Base-by-base conservation (phyloP, 2,113 vertebrate species). In the Gopherus evgoodei region DNA sequence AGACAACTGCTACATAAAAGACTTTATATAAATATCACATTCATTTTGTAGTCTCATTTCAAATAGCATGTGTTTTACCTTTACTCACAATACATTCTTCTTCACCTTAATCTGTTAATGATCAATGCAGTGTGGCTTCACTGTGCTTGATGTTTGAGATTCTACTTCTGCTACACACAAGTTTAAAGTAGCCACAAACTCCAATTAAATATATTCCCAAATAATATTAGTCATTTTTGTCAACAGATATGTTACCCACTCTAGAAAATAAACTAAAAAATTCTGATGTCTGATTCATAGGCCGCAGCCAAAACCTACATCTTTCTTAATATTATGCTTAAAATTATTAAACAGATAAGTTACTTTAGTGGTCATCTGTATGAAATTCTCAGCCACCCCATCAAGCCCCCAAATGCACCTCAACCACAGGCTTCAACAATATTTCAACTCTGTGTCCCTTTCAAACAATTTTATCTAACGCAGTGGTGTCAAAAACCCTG, bases 11-110 rank as follows among this genome's bases (percentile, higher is more conserved):
- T 94, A 91, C 38, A 93, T 24, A 47, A 93, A 86, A 90, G 52
- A 75, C 86, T 90, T 91, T 1, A 78, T 78, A 95, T 89, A 93
- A 97, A 96, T 88, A 93, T 86, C 72, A 96, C 1, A 4, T 50
- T 96, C 83, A 54, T 44, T 84, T 84, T 80, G 83, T 83, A 65
- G 92, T 96, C 81, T 93, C 86, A 88, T 88, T 92, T 94, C 90
- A 93, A 94, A 79, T 86, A 93, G 65, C n/a, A 85, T 2, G 19
- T 1, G 6, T 52, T 93, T 92, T 92, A 59, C 62, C 87, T 90
- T 94, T 6, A 5, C 82, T 95, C 89, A 92, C 94, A 38, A 90
- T n/a, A 95, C 53, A 0, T 78, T 88, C 52, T 62, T 95, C 42
- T 91, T 83, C 91, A 88, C 62, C 80, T 80, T 88, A 87, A 93